Evolutionary conservation across 2,888 invertebrate genomes (phyloP).

Genomic region (Protodeltote pygarga): DNA sequence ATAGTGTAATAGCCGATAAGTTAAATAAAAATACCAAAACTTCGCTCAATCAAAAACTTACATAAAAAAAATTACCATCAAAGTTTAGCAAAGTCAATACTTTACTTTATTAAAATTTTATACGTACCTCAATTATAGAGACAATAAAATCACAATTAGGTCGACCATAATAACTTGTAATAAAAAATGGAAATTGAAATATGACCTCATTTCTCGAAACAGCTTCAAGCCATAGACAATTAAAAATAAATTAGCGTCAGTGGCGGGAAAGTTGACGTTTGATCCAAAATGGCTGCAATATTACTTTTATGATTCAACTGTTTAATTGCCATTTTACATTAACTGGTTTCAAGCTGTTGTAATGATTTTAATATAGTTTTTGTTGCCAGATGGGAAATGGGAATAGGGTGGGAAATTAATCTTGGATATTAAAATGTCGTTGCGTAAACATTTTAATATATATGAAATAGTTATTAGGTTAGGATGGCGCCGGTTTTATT

Average conservation of each 20-base stretch:
- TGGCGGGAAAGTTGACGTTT: constrained; percentile 47
- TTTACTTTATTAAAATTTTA: too few relatives aligned
- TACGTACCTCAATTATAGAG: constrained; percentile 29
- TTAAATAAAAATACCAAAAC: too few relatives aligned
- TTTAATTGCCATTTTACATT: constrained; percentile 21
- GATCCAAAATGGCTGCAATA: constrained; percentile 42
- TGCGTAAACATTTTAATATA: constrained; percentile 18
- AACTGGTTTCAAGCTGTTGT: constrained; percentile 10
- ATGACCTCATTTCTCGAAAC: constrained; percentile 44
- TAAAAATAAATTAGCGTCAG: constrained; percentile 52
- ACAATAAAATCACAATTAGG: constrained; percentile 47
- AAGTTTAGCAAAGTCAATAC: too few relatives aligned
- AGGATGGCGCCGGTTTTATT: not conserved
- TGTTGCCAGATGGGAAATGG: constrained; percentile 25
- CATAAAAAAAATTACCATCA: too few relatives aligned
- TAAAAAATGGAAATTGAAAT: constrained; percentile 42
- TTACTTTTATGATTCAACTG: constrained; percentile 30
- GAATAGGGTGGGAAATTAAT: constrained; percentile 21
- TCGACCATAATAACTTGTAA: constrained; percentile 39
- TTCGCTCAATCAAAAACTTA: too few relatives aligned
- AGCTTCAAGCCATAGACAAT: constrained; percentile 46
- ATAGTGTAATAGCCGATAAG: too few relatives aligned
- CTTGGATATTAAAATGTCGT: constrained; percentile 17
- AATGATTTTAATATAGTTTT: constrained; percentile 21
- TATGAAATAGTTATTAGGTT: too few relatives aligned